Evolutionary conservation across 1,140 invertebrate genomes (phyloP), one percentile per base, ranked within the genome.

Genomic region (Mercenaria mercenaria): DNA sequence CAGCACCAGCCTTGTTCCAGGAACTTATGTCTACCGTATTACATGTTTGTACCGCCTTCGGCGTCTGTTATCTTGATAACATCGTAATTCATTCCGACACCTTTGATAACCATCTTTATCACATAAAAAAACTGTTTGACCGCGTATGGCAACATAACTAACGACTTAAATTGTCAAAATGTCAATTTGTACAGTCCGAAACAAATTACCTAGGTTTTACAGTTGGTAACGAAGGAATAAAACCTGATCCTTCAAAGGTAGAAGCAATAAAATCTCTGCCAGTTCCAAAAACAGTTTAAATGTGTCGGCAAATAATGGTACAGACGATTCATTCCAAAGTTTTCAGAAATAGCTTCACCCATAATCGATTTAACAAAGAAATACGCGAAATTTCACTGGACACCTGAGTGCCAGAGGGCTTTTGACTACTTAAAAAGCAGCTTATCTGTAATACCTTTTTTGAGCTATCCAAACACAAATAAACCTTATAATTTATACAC

Each of bases 1-100:
- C 91, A 77, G 85, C 82, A 39, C 84, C 91, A 1, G 91, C 84
- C 20, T 91, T 90, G 13, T 95, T 95, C 89, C 80, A 93, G 77
- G 56, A 92, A 85, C 61, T 91, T 15, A 94, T 95, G 86, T 80
- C 92, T 15, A 79, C 52, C 18, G 79, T 93, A 0, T 81, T 94
- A 72, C 23, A n/a, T 20, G 91, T 32, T 34, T 32, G 64, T 23
- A 4, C 10, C 4, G n/a, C 10, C 13, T 69, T 32, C 10, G 34
- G 8, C 6, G 18, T 61, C 56, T 4, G 10, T 6, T 61, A 61
- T 61, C 56, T 61, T n/a, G 56, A 69, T 23, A 29, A 69, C 64
- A 37, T 69, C 32, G 15, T 69, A 8, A 37, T 69, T 4, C 34
- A 10, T 69, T 61, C 43, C n/a, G 20, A 34, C 23, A 82, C 37